Conservation (phyloP, 2,797 vertebrate genomes). For the Scyliorhinus canicula region DNA sequence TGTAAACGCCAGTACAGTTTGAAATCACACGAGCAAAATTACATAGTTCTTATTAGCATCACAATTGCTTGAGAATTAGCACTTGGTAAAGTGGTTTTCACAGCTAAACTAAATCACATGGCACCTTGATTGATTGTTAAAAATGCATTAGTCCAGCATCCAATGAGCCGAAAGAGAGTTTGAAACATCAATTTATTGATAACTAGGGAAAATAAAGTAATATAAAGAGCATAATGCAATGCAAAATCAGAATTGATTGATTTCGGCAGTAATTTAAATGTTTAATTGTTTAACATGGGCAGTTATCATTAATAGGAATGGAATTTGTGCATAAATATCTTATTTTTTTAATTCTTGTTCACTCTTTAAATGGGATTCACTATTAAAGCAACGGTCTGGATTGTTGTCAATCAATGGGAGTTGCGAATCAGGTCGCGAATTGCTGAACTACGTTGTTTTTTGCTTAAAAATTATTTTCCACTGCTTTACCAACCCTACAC, state of each 20-base stretch:
- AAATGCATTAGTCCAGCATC: neutral
- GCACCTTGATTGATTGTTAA: neutral
- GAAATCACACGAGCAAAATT: neutral
- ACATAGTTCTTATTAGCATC: neutral
- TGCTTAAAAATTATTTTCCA: too few species aligned
- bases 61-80: neutral
- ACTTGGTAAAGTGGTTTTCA: neutral
- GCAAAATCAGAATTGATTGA: neutral
- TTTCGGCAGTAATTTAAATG: neutral
- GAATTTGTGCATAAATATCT: neutral
- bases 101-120: neutral
- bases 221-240: neutral
- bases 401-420: too few species aligned
- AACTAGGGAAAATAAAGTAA: too few species aligned
- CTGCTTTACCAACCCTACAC: too few species aligned
- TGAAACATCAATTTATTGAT: neutral
- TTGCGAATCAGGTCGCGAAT: too few species aligned
- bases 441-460: too few species aligned
- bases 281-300: neutral
- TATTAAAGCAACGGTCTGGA: neutral
- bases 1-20: neutral
- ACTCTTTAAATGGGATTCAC: neutral
- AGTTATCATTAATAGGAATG: neutral
- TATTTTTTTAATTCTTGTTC: neutral
- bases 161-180: neutral